Base-by-base conservation (phyloP, 2,113 vertebrate species). In the Microtus richardsoni region DNA sequence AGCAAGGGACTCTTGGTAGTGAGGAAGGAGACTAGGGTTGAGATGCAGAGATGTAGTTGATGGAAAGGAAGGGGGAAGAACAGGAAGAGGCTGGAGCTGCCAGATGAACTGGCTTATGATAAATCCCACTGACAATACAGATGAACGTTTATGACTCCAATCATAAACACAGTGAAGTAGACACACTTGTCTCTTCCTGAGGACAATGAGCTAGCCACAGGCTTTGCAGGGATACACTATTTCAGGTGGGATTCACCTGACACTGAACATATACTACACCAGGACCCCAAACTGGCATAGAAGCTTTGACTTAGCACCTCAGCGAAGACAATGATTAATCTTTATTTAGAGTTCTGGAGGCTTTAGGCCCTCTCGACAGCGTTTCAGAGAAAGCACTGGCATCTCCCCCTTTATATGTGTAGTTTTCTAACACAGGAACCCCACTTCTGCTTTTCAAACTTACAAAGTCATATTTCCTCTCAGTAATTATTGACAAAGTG, bases 181-280 rank as follows among this genome's bases (percentile, higher is more conserved):
- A 85, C 6, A 82, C 5, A 26, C 47, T 10, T 68, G 39, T 47
- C 94, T 74, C 58, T 49, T 91, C 30, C 60, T 62, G 71, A 39
- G 66, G 54, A 70, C 1, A 49, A 22, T 39, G n/a, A 73, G 5
- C 49, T 17, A 80, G 75, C 66, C 24, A 39, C 17, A 62, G 22
- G 16, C 10, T 78, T 92, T 13, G 33, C 12, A n/a, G 58, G 1
- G 0, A 14, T 3, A 6, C 16, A 1, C 0, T 0, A 3, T 13
- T 12, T 22, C 2, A 22, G 30, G 41, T 77, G 17, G 13, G 49
- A 64, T 13, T 68, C 14, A 17, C 14, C 68, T 49, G 39, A 28
- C 22, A 64, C 36, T 49, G 19, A 28, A 44, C 54, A 22, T 22
- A 4, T 36, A 52, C 12, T 44, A 74, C 60, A 47, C 19, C 66